Evolutionary conservation across 2,888 invertebrate genomes (phyloP), one percentile per base, ranked within the genome.

Genomic region (Myathropa florea): DNA sequence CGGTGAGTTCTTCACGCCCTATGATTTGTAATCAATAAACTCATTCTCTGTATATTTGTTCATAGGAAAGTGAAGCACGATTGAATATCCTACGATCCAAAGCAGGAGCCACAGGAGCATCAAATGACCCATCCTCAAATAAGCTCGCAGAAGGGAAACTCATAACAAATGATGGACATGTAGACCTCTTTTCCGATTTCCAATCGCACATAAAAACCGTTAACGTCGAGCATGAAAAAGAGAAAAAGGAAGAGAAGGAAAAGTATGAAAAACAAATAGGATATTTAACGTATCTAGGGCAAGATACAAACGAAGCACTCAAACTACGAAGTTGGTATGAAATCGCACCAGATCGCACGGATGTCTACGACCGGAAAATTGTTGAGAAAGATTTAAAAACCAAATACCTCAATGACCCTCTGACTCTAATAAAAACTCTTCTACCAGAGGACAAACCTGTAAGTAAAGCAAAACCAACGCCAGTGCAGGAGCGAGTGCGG

Each of bases 231-330:
- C 96, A 98, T 92, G 97, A 98, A 89, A 95, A 95, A 86, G 99
- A 99, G 91, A 95, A 96, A 88, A 98, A 97, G 92, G 96, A 96
- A 75, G 98, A 98, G 91, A 95, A 96, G 91, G 98, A 99, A 92
- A 97, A 98, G 90, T 98, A 98, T 94, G 99, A 99, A 92, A 99
- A 98, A 91, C 97, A 98, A 93, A 98, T 99, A 90, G 99, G 99
- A 0, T 97, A 98, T 90, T 94, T 99, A 53, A 98, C 98, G 3
- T 99, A 98, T 93, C 94, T 99, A 73, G 99, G 98, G 0, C 98
- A 99, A 93, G 97, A 97, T 90, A 96, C 97, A 39, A 96, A 97
- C 93, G 97, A 97, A 93, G 95, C 95, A 2, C 94, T 96, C n/a
- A 97, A 96, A 46, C 96, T 96, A 90, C 95, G 95, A 89, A 97